Evolutionary conservation across 1,140 invertebrate species (phyloP).

Genomic region (Drosophila carrolli): DNA sequence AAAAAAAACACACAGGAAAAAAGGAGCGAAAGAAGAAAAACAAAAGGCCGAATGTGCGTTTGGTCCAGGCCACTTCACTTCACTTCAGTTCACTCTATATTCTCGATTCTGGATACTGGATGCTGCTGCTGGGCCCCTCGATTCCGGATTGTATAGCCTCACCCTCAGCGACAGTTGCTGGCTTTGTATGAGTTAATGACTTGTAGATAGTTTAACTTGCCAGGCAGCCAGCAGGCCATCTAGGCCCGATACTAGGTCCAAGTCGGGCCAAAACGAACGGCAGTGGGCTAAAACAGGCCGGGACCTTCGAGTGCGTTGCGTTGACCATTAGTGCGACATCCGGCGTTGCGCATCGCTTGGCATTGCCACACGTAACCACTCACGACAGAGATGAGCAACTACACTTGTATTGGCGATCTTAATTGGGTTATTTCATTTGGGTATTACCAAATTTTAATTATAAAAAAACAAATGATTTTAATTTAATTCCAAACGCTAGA

Average conservation of each 20-base stretch:
- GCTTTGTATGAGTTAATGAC: slow-evolving; percentile 82
- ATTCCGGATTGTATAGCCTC: neutral
- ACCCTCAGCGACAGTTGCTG: slow-evolving; percentile 66
- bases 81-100: slow-evolving; percentile 14
- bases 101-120: slow-evolving; percentile 5
- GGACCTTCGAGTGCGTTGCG: slow-evolving; percentile 55
- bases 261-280: neutral
- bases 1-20: slow-evolving; percentile 38
- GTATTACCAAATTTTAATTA: neutral
- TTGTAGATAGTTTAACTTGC: slow-evolving; percentile 82
- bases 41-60: slow-evolving; percentile 56
- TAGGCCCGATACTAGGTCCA: slow-evolving; percentile 10
- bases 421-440: too few species aligned
- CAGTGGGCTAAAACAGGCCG: slow-evolving; percentile 12
- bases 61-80: slow-evolving; percentile 53
- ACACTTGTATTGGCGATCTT: too few species aligned
- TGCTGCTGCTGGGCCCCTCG: slow-evolving; percentile 16
- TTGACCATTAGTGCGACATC: slow-evolving; percentile 84
- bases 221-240: slow-evolving; percentile 46
- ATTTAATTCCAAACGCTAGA: too few species aligned
- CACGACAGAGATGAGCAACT: slow-evolving; percentile 36
- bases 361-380: slow-evolving; percentile 53
- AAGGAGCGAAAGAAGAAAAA: slow-evolving; percentile 29
- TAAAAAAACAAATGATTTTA: too few species aligned
- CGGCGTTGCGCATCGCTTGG: slow-evolving; percentile 77